Base-by-base conservation (phyloP, 2,113 vertebrate species). In the Sigmodon hispidus region DNA sequence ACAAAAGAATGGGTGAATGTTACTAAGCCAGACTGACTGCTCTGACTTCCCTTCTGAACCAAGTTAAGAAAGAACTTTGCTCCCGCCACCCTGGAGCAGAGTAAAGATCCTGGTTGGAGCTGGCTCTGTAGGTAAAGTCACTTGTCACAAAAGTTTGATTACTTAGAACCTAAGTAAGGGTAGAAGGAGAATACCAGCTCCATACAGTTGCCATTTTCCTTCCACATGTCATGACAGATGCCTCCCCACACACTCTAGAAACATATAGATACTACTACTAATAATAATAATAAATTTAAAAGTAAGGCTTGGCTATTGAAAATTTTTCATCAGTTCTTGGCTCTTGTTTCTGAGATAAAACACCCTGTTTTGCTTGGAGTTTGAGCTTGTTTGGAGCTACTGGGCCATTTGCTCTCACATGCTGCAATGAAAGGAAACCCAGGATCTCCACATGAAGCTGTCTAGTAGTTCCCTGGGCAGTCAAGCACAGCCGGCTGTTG, bases 21-120 rank as follows among this genome's bases (percentile, higher is more conserved):
- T 4, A 87, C 73, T 67, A 77, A 43, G 52, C 92, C 17, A 90
- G 63, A 52, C 65, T 29, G n/a, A 15, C 15, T 67, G 9, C 29
- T 43, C 40, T 67, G 43, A 95, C 26, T 43, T 89, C 52, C 76
- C 13, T 91, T 95, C 72, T 73, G n/a, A 88, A 61, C 67, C 73
- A 72, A 72, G 36, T 17, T 96, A 50, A 70, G 31, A 81, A 79
- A 94, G 73, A 19, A 24, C 73, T 61, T 16, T 45, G 2, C 63
- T 16, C 7, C 48, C 34, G 43, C n/a, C 70, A 4, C 67, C 70
- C 15, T 24, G 29, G 31, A 85, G 5, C 24, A 24, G 9, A 94
- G 24, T 24, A 81, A 59, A 16, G 22, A 11, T 81, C 3, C 79
- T 26, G 21, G 3, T 26, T 40, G 55, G n/a, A n/a, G 55, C 36